These are phyloP conservation scores for Psilanteris sp. DNA, from an alignment of 1,140 invertebrate genomes.

Conservation along the genomic window DNA sequence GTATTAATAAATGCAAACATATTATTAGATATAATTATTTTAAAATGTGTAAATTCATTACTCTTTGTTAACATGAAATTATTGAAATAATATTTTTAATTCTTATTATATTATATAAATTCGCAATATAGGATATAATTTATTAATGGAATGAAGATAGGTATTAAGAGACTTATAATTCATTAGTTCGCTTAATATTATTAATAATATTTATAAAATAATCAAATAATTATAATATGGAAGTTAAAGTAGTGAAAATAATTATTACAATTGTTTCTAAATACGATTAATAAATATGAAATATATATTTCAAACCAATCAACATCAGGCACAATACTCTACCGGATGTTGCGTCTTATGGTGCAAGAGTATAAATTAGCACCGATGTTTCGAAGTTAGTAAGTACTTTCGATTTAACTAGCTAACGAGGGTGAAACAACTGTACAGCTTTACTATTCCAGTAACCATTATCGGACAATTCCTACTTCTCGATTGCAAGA, in stretches of 20 bases:
- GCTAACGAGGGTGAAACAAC: slow-evolving; percentile 66
- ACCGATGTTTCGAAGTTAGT: slow-evolving; percentile 40
- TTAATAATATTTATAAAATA: slow-evolving; percentile 5
- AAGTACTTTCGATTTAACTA: slow-evolving; percentile 60
- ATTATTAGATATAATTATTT: too few relatives aligned
- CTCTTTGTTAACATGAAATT: too few relatives aligned
- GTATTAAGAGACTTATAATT: too few relatives aligned
- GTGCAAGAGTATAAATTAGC: slow-evolving; percentile 39
- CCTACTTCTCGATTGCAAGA: slow-evolving; percentile 65
- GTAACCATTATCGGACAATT: slow-evolving; percentile 69
- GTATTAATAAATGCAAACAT: too few relatives aligned
- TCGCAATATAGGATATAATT: too few relatives aligned
- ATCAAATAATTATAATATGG: slow-evolving; percentile 9
- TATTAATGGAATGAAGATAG: too few relatives aligned
- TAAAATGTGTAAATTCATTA: too few relatives aligned
- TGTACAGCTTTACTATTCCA: slow-evolving; percentile 64
- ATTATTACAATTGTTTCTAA: slow-evolving; percentile 11
- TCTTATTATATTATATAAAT: too few relatives aligned
- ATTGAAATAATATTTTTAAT: too few relatives aligned
- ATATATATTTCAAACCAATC: slow-evolving; percentile 25
- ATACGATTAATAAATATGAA: slow-evolving; percentile 24
- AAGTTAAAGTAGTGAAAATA: slow-evolving; percentile 1
- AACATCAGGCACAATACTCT: slow-evolving; percentile 17
- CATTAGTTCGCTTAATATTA: slow-evolving; percentile 1
- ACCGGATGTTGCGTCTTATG: slow-evolving; percentile 32